Percentiles rank a stretch among this genome's conserved stretches.
phyloP scores from a whole-genome alignment of 2,888 invertebrate species.

The Bombylius discolor region DNA sequence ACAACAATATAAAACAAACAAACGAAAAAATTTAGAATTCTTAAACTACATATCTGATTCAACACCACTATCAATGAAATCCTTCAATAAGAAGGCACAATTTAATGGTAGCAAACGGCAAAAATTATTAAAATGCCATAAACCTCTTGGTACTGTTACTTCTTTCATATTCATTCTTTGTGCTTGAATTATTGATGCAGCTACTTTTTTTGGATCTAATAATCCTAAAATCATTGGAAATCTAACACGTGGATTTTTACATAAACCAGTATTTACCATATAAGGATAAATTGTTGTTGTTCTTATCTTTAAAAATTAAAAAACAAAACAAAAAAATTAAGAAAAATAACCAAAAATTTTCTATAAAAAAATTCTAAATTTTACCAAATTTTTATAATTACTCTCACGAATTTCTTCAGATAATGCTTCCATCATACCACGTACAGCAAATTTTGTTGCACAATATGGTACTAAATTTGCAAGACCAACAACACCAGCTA shows the following conservation, averaged over 20 bases:
- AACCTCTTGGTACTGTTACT: constrained; percentile 49
- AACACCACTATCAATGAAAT: constrained; percentile 55
- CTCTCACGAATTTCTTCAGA: constrained; percentile 58
- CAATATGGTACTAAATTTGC: constrained; percentile 71
- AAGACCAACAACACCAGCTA: constrained; percentile 60
- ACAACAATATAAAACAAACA: no score
- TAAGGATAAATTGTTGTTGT: constrained; percentile 76
- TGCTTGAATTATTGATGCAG: constrained; percentile 51
- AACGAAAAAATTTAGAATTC: no score
- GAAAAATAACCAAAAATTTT: not conserved
- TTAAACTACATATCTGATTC: constrained; percentile 38
- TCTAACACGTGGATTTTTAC: constrained; percentile 61
- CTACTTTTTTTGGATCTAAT: constrained; percentile 51
- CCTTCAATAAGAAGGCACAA: constrained; percentile 43
- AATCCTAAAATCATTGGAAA: constrained; percentile 55
- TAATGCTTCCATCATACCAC: constrained; percentile 74
- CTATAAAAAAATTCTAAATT: not conserved
- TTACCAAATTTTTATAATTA: constrained; percentile 27
- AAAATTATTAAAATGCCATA: constrained; percentile 43
- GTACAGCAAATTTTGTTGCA: constrained; percentile 65
- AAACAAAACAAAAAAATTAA: constrained; percentile 8
- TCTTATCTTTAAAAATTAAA: constrained; percentile 41
- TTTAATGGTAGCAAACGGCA: constrained; percentile 45
- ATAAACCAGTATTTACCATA: constrained; percentile 77
- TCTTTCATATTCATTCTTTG: constrained; percentile 49